Base-by-base conservation (phyloP, 2,113 vertebrate genomes). In the Notarius quadriscutis region DNA sequence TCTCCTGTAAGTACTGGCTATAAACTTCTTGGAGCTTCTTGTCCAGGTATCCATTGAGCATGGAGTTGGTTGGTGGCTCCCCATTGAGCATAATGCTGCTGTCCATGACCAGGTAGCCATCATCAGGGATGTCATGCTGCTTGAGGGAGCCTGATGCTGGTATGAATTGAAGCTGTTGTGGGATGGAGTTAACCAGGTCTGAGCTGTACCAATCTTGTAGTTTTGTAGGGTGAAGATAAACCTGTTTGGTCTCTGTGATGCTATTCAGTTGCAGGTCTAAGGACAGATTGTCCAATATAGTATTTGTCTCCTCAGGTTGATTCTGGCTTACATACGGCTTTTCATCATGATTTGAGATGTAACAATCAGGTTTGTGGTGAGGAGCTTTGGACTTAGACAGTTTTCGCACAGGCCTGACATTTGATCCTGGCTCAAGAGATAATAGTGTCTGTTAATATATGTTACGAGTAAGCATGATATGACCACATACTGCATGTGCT, bases 1-100 rank as follows among this genome's bases (percentile, higher is more conserved):
- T 96, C 84, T 98, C 97, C 53, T 97, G 96, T 90, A 97, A 94
- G 88, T 97, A 94, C 87, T 97, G 94, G 84, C 97, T 95, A 78
- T 98, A 98, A n/a, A 98, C 93, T 92, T 98, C 96, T 9, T 94
- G 93, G 63, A 98, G 92, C 89, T 98, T 96, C 41, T 93, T 95
- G 67, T 97, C 97, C 93, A 98, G 92, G 63, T 97, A 95, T 10
- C 92, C 95, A 53, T 97, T 98, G 88, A 99, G 95, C 50, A 93
- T 3, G 0, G 97, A 98, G 93, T 96, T 97, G 11, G 97, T 97
- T 69, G 97, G 94, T 0, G 96, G 96, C 90, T 96, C 95, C 72
- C 95, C 86, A 2, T 91, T 91, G 74, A 93, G 81, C 27, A 89
- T 1, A 4, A 94, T 93, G 41, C 95, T 97, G 90, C 83, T 92